Conservation (phyloP, 2,113 vertebrate genomes). For the Notarius lentiginosus region DNA sequence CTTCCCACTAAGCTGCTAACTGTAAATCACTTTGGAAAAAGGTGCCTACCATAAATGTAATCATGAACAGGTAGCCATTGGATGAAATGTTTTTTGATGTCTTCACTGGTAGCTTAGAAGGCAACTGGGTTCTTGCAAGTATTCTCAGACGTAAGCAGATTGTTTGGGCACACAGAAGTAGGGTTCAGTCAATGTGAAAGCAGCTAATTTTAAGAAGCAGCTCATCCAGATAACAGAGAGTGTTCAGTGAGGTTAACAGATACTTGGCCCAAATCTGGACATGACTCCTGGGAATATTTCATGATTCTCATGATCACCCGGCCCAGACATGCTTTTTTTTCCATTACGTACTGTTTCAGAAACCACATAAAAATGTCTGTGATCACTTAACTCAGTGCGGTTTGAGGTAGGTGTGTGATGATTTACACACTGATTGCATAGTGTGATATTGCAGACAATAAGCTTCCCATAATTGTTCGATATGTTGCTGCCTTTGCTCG, state of each 20-base stretch:
- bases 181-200: neutral
- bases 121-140: neutral
- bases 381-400: neutral
- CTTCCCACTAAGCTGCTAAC: neutral
- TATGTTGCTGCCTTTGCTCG: neutral
- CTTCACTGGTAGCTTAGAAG: neutral
- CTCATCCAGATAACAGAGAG: too few species aligned
- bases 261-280: neutral
- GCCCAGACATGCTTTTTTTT: neutral
- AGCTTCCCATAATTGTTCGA: neutral
- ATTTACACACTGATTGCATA: neutral
- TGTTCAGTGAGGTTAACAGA: neutral
- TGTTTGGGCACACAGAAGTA: neutral
- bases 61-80: neutral
- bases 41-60: neutral
- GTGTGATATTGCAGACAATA: neutral
- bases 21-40: neutral
- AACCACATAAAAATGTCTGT: neutral
- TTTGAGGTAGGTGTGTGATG: neutral
- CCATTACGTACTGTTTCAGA: neutral
- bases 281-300: neutral
- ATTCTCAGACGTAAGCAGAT: neutral
- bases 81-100: neutral
- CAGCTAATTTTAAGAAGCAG: too few species aligned
- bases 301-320: neutral